Percentiles rank a stretch among this genome's conserved stretches.
Evolutionary conservation across 2,888 invertebrate species (phyloP).

Genomic region (Itoplectis maculator): DNA sequence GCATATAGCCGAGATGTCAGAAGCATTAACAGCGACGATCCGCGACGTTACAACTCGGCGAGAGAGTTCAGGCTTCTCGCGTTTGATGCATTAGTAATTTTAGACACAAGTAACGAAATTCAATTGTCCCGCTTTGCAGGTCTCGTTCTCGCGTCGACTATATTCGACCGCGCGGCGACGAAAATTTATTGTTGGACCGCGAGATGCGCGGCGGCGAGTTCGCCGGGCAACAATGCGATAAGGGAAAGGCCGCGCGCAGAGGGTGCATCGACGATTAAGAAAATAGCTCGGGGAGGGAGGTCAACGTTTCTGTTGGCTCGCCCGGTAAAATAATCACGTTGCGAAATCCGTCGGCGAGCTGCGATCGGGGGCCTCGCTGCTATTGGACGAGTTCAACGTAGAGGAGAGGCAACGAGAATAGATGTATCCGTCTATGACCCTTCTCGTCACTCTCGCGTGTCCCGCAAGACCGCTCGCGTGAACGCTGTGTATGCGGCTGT

Average conservation of each 20-base stretch:
- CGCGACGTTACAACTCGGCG: not conserved
- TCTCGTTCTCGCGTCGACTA: conserved; percentile 19
- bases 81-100: conserved; percentile 56
- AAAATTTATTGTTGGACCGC: conserved; percentile 42
- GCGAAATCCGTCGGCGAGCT: conserved; percentile 6
- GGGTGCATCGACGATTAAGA: conserved; percentile 32
- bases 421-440: conserved; percentile 22
- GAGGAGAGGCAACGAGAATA: conserved; percentile 26
- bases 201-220: conserved; percentile 27
- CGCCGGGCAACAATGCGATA: conserved; percentile 12
- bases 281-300: conserved; percentile 21
- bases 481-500: conserved; percentile 41
- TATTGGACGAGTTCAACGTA: not conserved
- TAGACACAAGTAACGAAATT: conserved; percentile 52
- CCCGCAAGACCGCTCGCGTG: conserved; percentile 29
- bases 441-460: conserved; percentile 26
- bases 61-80: conserved; percentile 26
- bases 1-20: conserved; percentile 15
- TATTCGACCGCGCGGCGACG: conserved; percentile 12
- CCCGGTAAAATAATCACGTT: conserved; percentile 1
- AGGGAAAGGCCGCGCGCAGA: not conserved
- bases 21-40: not conserved
- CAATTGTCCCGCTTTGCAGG: conserved; percentile 22
- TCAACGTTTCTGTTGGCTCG: not conserved
- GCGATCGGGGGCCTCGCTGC: too few species aligned